These are phyloP conservation scores for Seriola dumerili DNA, from an alignment of 2,113 vertebrate species.

Conservation along the genomic window DNA sequence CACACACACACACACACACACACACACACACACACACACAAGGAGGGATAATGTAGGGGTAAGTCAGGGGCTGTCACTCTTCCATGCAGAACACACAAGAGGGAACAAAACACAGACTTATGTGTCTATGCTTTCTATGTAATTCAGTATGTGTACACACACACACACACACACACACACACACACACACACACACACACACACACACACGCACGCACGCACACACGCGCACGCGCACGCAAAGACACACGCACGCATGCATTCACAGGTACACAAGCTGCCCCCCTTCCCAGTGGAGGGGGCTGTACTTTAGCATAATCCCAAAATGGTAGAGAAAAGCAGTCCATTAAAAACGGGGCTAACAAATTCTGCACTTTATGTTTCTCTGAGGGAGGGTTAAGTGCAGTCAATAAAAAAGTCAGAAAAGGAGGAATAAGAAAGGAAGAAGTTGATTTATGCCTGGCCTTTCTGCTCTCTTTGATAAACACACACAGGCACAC, in stretches of 20 bases:
- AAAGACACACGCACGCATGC: background rate
- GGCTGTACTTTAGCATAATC: slow-evolving; percentile 77
- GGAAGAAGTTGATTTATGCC: slow-evolving; percentile 56
- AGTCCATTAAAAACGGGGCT: slow-evolving; percentile 77
- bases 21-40: slow-evolving; percentile 20
- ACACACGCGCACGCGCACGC: slow-evolving; percentile 9
- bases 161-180: background rate
- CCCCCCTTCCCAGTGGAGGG: slow-evolving; percentile 30
- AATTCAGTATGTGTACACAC: slow-evolving; percentile 35
- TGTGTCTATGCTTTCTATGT: slow-evolving; percentile 69
- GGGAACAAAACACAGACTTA: slow-evolving; percentile 75
- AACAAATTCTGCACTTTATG: slow-evolving; percentile 77
- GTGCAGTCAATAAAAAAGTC: slow-evolving; percentile 76
- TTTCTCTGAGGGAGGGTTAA: slow-evolving; percentile 69
- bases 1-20: slow-evolving; percentile 29
- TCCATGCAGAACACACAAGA: slow-evolving; percentile 62
- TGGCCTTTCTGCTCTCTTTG: slow-evolving; percentile 41
- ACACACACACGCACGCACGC: background rate
- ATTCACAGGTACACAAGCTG: slow-evolving; percentile 35
- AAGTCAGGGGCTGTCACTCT: slow-evolving; percentile 77
- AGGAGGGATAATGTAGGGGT: slow-evolving; percentile 69
- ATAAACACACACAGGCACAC: slow-evolving; percentile 25
- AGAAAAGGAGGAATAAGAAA: slow-evolving; percentile 55
- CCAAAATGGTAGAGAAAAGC: slow-evolving; percentile 74
- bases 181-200: background rate